Evolutionary conservation across 2,888 invertebrate genomes (phyloP), one percentile per base, ranked within the genome.

Genomic region (Cryptocheilus praepositus): DNA sequence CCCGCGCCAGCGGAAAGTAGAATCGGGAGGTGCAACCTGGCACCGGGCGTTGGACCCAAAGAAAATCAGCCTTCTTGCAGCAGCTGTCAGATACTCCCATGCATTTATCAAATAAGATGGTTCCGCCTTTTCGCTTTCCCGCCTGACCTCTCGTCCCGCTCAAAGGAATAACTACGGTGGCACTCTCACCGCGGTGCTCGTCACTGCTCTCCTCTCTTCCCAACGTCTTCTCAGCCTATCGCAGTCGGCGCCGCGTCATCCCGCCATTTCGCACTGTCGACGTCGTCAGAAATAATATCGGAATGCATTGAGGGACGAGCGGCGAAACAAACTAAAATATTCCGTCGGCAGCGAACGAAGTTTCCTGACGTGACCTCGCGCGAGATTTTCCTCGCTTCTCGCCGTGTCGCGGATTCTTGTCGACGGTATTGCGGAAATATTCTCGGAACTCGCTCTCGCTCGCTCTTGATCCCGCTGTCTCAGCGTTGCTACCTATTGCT

Each of bases 81-180:
- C 81, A 81, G 81, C 81, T 82, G 81, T 80, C 81, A 71, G 76
- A 72, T 76, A 74, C 76, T 77, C 76, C 69, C 76, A 72, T 73
- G 73, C 82, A 81, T 83, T 81, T 82, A 81, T 81, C 79, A 77
- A 81, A 80, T 81, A 81, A 79, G 80, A 83, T 78, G 75, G 76
- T 75, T 74, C 67, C 69, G 70, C 70, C 67, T 70, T 69, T 67
- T 19, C 53, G 36, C 51, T 59, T 53, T 54, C 13, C 28, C 55
- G 52, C 51, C 62, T 66, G 25, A 64, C 66, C 63, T 64, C 45
- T 61, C 58, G 36, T 57, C 54, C 55, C 67, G 43, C 43, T 58
- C 43, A 28, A 61, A 55, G 46, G 13, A 53, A 43, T 15, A 63
- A 69, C 58, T 64, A 53, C 54, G 19, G 46, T 53, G 51, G 22